Conservation (phyloP, 1,140 invertebrate species). For the Nilaparvata lugens region DNA sequence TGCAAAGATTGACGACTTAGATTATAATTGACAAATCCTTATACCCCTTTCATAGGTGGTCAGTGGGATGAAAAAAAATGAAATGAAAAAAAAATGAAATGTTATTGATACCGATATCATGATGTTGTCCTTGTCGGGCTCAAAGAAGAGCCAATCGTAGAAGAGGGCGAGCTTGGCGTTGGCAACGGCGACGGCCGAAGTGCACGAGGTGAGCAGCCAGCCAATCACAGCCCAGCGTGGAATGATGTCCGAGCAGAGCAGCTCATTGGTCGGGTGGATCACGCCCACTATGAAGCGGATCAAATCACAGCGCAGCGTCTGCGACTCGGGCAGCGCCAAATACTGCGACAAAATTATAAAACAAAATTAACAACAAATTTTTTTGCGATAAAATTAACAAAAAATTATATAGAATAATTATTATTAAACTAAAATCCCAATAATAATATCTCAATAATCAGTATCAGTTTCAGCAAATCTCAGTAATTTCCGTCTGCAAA, state of each 20-base stretch:
- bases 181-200: conserved; percentile 83
- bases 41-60: no score
- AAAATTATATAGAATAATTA: no score
- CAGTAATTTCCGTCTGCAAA: no score
- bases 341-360: conserved; percentile 69
- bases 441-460: no score
- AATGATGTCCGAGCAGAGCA: conserved; percentile 95
- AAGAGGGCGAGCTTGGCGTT: conserved; percentile 94
- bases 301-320: conserved; percentile 88
- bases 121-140: conserved; percentile 92
- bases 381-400: no score
- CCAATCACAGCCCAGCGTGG: conserved; percentile 97
- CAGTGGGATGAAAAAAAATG: no score
- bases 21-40: no score
- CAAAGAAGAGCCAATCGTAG: conserved; percentile 97
- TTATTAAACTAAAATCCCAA: no score
- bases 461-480: no score
- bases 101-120: conserved; percentile 96
- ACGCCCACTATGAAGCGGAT: conserved; percentile 96
- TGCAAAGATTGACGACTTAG: no score
- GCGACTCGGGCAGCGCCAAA: conserved; percentile 92
- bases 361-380: no score
- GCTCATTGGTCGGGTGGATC: conserved; percentile 95
- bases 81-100: no score
- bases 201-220: conserved; percentile 94